These are phyloP conservation scores for Silurus aristotelis DNA, from an alignment of 2,797 vertebrate genomes.

Conservation along the genomic window DNA sequence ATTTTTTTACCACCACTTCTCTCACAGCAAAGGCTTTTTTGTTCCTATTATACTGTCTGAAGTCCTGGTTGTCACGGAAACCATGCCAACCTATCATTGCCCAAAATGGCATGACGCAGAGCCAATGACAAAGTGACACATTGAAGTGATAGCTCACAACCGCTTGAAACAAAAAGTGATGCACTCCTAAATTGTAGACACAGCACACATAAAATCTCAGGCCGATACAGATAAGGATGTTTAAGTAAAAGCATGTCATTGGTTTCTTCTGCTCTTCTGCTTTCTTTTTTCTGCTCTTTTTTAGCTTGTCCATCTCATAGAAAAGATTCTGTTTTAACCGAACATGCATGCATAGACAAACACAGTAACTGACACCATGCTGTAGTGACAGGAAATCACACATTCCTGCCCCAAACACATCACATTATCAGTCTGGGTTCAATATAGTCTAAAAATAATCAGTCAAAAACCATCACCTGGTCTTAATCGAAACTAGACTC, in stretches of 20 bases:
- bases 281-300: background rate
- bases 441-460: background rate
- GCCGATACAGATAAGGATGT: background rate
- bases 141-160: constrained; percentile 44
- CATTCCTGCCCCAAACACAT: background rate
- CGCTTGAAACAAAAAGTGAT: constrained; percentile 17
- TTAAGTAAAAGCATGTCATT: background rate
- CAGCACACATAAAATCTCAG: background rate
- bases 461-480: background rate
- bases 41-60: constrained; percentile 23
- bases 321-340: too few relatives aligned
- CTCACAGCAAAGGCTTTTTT: constrained; percentile 10
- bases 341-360: background rate
- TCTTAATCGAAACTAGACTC: background rate
- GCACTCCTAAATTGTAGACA: constrained; percentile 26
- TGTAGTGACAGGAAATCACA: constrained; percentile 4
- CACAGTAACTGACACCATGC: background rate
- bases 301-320: background rate
- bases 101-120: constrained; percentile 52
- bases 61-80: constrained; percentile 54
- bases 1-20: constrained; percentile 25
- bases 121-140: constrained; percentile 47
- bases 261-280: background rate
- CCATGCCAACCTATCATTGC: constrained; percentile 43
- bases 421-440: background rate